These are phyloP conservation scores for Hystrix cristata DNA, from an alignment of 2,113 vertebrate species.

Conservation along the genomic window DNA sequence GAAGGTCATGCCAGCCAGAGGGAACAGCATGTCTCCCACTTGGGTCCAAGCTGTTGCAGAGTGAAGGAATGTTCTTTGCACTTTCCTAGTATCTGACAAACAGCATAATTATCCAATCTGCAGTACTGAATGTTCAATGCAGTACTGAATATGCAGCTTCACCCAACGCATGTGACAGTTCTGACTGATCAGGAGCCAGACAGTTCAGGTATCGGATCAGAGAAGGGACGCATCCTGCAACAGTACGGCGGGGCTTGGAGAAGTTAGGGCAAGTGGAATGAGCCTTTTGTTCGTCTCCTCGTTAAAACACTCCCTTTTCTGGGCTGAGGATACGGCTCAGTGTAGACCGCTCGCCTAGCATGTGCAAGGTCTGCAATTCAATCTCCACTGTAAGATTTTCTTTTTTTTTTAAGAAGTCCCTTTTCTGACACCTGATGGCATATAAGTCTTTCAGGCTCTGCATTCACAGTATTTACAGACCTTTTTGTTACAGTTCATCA, in stretches of 20 bases:
- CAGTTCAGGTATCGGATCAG: not conserved
- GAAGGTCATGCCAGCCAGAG: conserved; percentile 21
- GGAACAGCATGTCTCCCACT: conserved; percentile 65
- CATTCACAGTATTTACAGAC: not conserved
- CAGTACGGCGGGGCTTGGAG: not conserved
- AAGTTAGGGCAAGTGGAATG: not conserved
- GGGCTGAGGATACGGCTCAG: not conserved
- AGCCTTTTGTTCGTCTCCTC: not conserved
- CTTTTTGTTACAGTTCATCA: not conserved
- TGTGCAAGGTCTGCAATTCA: not conserved
- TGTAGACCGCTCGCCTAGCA: not conserved
- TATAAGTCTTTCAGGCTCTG: not conserved
- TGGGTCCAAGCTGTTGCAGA: conserved; percentile 75
- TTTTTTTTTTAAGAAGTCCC: not conserved
- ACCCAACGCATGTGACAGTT: not conserved
- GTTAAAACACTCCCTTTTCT: conserved; percentile 49
- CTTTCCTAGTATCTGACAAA: conserved; percentile 64
- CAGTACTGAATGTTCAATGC: conserved; percentile 72
- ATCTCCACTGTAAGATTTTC: not conserved
- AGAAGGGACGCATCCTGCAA: not conserved
- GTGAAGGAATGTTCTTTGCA: conserved; percentile 72
- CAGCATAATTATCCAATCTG: conserved; percentile 55
- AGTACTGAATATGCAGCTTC: not conserved
- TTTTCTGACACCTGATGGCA: conserved; percentile 31
- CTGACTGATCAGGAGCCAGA: not conserved